Percentiles rank a stretch among this genome's conserved stretches.
phyloP scores from a whole-genome alignment of 2,888 invertebrate genomes.

The Eilema depressum region DNA sequence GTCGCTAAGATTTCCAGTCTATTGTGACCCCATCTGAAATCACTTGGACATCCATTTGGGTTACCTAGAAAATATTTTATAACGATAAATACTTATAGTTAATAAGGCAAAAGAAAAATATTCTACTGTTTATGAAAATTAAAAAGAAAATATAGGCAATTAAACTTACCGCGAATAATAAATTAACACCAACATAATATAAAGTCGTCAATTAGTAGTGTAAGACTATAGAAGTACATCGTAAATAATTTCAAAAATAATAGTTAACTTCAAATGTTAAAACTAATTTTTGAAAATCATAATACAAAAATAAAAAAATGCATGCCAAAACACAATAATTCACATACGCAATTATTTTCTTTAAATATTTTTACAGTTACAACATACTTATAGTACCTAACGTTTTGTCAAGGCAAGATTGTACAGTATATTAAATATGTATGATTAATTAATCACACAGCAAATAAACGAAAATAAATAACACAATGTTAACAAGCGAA shows the following conservation, averaged over 20 bases:
- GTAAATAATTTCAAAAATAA: constrained; percentile 46
- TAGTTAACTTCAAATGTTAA: constrained; percentile 41
- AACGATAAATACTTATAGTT: constrained; percentile 71
- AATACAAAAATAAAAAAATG: constrained; percentile 56
- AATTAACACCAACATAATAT: constrained; percentile 82
- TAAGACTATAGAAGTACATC: constrained; percentile 47
- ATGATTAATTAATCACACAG: constrained; percentile 40
- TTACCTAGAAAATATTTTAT: constrained; percentile 85
- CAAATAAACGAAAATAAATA: constrained; percentile 54
- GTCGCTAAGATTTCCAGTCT: constrained; percentile 75
- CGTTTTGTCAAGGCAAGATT: constrained; percentile 61
- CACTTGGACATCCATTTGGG: constrained; percentile 84
- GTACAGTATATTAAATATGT: constrained; percentile 37
- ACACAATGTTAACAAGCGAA: constrained; percentile 56
- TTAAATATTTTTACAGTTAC: constrained; percentile 53
- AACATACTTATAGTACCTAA: constrained; percentile 37
- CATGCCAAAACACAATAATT: constrained; percentile 66
- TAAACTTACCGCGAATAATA: constrained; percentile 78
- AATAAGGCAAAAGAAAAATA: constrained; percentile 48
- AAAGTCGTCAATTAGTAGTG: constrained; percentile 56
- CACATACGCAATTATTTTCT: constrained; percentile 62
- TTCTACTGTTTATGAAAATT: constrained; percentile 42
- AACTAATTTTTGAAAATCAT: constrained; percentile 37
- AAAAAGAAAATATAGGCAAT: constrained; percentile 49
- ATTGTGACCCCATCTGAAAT: constrained; percentile 77